Percentiles rank a stretch among this genome's conserved stretches.
These are phyloP conservation scores for Cichlasoma orientale DNA, from an alignment of 2,797 vertebrate genomes.

Conservation along the genomic window DNA sequence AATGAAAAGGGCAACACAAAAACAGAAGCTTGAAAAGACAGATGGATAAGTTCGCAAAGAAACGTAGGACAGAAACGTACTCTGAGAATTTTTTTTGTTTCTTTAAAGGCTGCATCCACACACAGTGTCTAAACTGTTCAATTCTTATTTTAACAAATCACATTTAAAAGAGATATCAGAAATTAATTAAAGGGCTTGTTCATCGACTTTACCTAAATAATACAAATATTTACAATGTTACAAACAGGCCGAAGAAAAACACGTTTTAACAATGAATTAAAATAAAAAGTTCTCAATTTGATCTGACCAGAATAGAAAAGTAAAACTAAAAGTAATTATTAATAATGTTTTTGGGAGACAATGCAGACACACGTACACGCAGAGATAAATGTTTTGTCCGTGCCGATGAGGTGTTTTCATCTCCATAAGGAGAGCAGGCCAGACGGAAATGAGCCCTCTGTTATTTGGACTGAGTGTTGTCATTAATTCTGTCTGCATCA, in stretches of 20 bases:
- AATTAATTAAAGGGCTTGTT: not conserved
- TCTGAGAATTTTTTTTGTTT: not conserved
- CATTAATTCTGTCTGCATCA: slow-evolving; percentile 83
- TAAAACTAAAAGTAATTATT: not conserved
- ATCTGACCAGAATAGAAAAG: not conserved
- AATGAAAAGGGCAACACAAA: not conserved
- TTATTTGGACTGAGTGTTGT: slow-evolving; percentile 81
- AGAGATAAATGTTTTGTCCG: slow-evolving; percentile 25
- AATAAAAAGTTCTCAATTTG: not conserved
- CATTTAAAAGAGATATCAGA: not conserved
- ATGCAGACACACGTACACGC: not conserved
- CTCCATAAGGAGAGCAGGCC: slow-evolving; percentile 56
- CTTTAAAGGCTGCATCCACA: not conserved
- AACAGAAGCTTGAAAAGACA: not conserved
- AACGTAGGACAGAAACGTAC: not conserved
- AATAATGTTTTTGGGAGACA: not conserved
- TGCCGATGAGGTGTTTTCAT: slow-evolving; percentile 54
- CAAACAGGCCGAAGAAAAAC: not conserved
- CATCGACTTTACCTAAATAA: not conserved
- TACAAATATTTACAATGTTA: not conserved
- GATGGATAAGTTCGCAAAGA: not conserved
- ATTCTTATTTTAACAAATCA: not conserved
- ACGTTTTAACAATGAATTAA: not conserved
- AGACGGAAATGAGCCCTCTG: slow-evolving; percentile 78
- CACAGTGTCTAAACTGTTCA: not conserved